phyloP scores from a whole-genome alignment of 30 jellyfish, hydroid and myxozoan species.

The Morbakka virulenta region DNA sequence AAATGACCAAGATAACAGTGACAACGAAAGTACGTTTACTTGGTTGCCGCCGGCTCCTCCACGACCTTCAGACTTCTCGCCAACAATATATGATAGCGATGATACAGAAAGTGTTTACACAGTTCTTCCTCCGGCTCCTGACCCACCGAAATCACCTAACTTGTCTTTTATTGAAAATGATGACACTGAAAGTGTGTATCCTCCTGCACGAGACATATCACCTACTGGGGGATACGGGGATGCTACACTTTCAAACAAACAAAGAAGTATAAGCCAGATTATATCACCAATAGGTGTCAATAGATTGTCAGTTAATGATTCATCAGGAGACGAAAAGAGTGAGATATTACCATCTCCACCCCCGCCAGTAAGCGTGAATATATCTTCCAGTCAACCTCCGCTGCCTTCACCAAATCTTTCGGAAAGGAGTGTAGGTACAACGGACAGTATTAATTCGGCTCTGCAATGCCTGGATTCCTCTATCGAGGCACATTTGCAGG shows the following conservation, averaged over 20 bases:
- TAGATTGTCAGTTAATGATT: not conserved
- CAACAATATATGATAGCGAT: not conserved
- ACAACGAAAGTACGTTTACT: slow-evolving; percentile 81
- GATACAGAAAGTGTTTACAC: not conserved
- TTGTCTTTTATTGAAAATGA: not conserved
- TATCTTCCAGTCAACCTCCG: not conserved
- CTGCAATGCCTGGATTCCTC: slow-evolving; percentile 56
- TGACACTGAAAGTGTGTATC: not conserved
- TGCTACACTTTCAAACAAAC: not conserved
- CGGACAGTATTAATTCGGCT: slow-evolving; percentile 56
- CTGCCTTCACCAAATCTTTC: slow-evolving; percentile 30
- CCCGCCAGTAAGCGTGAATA: not conserved
- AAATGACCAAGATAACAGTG: slow-evolving; percentile 45
- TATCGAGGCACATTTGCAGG: slow-evolving; percentile 24
- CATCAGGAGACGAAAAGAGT: not conserved
- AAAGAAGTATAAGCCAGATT: not conserved
- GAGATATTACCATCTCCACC: not conserved
- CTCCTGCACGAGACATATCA: not conserved
- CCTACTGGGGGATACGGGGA: not conserved
- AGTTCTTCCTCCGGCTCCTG: not conserved
- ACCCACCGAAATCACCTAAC: not conserved
- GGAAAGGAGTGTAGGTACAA: slow-evolving; percentile 22
- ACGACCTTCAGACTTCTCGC: not conserved
- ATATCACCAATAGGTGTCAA: not conserved
- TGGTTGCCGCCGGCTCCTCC: slow-evolving; percentile 99